phyloP scores from a whole-genome alignment of 2,113 vertebrate genomes.

The Otocyon megalotis region DNA sequence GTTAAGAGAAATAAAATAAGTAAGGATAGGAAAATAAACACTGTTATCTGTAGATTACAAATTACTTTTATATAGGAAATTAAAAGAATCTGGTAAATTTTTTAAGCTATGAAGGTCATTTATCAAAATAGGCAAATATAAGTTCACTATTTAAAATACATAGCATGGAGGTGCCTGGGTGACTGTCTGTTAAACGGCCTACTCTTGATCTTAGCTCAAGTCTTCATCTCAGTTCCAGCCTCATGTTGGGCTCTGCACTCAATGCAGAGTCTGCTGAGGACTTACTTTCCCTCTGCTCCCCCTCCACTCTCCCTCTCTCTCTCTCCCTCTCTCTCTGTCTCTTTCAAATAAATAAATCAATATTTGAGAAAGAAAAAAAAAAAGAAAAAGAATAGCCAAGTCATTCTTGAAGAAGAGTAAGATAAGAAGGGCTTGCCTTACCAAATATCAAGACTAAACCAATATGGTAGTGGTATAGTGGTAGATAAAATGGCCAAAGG shows the following conservation, averaged over 20 bases:
- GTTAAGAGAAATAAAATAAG: not conserved
- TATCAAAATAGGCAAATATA: not conserved
- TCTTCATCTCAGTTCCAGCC: not conserved
- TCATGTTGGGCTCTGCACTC: not conserved
- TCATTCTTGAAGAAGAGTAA: not conserved
- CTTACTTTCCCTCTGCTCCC: not conserved
- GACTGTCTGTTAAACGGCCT: not conserved
- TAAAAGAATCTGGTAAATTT: not conserved
- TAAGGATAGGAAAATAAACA: not conserved
- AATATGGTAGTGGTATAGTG: not conserved
- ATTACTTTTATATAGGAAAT: not conserved
- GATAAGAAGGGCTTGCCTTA: not conserved
- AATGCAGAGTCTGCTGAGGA: not conserved
- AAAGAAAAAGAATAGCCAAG: not conserved
- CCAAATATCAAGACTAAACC: not conserved
- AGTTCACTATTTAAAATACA: not conserved
- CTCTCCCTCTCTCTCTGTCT: not conserved
- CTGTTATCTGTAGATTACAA: not conserved
- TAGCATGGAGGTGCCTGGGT: not conserved
- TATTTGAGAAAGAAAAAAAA: not conserved
- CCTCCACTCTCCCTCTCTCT: not conserved
- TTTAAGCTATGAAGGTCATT: constrained; percentile 13
- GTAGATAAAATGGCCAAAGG: not conserved
- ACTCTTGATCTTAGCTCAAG: not conserved
- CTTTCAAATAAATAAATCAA: not conserved